These are phyloP conservation scores for Chironomus riparius DNA, from an alignment of 2,888 invertebrate species.

Conservation along the genomic window DNA sequence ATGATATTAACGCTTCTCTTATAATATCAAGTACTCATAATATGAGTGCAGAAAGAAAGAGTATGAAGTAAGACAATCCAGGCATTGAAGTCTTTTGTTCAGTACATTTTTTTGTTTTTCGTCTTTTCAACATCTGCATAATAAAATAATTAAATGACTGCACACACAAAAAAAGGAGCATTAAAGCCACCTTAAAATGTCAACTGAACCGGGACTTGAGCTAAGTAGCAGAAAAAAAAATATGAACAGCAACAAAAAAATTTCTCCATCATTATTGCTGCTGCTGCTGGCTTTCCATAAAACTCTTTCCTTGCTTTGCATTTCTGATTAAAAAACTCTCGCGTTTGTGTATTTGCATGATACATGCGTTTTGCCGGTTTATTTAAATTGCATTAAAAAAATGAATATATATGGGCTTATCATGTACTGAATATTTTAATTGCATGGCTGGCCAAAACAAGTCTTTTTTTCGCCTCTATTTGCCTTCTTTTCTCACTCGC, in stretches of 20 bases:
- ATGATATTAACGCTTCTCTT: too few relatives aligned
- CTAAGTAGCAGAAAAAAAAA: neutral
- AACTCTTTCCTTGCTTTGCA: neutral
- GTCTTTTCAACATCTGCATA: neutral
- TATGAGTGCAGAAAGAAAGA: too few relatives aligned
- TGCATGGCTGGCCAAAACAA: slow-evolving; percentile 11
- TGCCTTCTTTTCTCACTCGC: neutral
- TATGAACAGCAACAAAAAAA: neutral
- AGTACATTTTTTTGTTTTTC: neutral
- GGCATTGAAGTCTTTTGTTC: slow-evolving; percentile 11
- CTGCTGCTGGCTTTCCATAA: neutral
- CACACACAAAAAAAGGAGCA: neutral
- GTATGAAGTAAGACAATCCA: neutral
- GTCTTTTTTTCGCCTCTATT: neutral
- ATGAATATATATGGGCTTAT: slow-evolving; percentile 6
- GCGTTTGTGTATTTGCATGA: neutral
- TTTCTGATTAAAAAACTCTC: slow-evolving; percentile 3
- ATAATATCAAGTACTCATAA: too few relatives aligned
- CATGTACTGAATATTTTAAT: slow-evolving; percentile 14
- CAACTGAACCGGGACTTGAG: neutral
- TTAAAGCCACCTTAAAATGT: neutral
- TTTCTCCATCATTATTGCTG: neutral
- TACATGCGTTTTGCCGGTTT: slow-evolving; percentile 9
- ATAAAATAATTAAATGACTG: slow-evolving; percentile 7
- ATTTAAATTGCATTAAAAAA: slow-evolving; percentile 9